Evolutionary conservation across 1,140 invertebrate species (phyloP).

Genomic region (Goniozus legneri): DNA sequence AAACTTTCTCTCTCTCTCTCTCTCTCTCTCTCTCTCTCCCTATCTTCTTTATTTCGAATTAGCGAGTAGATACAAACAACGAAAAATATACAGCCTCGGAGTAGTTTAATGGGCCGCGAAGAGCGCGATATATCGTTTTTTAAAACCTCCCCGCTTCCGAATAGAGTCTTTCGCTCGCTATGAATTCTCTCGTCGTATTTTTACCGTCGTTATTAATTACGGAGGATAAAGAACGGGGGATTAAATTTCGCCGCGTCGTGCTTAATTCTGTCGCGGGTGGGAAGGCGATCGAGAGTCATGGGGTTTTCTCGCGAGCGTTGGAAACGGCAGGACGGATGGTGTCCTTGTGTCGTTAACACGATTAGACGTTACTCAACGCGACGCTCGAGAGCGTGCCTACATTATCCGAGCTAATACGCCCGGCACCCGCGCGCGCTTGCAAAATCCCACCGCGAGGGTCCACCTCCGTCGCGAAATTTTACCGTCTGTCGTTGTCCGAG

Average conservation of each 20-base stretch:
- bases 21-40: background rate
- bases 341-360: constrained; percentile 35
- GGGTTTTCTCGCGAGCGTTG: background rate
- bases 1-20: constrained; percentile 1
- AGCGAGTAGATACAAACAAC: no score
- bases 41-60: no score
- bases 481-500: no score
- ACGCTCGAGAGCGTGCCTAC: constrained; percentile 19
- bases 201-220: background rate
- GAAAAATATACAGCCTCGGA: no score
- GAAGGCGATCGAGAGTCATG: background rate
- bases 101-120: no score
- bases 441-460: constrained; percentile 24
- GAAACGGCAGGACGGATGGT: constrained; percentile 2
- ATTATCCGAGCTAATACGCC: no score
- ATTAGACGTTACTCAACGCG: constrained; percentile 29
- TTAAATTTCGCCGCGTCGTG: background rate
- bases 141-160: no score
- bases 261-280: no score
- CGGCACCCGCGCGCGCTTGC: constrained; percentile 21
- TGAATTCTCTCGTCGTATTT: no score
- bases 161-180: no score
- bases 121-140: no score
- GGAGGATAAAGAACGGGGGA: background rate
- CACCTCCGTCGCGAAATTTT: constrained; percentile 33